phyloP scores from a whole-genome alignment of 2,888 invertebrate genomes.

The Phaonia tiefii region DNA sequence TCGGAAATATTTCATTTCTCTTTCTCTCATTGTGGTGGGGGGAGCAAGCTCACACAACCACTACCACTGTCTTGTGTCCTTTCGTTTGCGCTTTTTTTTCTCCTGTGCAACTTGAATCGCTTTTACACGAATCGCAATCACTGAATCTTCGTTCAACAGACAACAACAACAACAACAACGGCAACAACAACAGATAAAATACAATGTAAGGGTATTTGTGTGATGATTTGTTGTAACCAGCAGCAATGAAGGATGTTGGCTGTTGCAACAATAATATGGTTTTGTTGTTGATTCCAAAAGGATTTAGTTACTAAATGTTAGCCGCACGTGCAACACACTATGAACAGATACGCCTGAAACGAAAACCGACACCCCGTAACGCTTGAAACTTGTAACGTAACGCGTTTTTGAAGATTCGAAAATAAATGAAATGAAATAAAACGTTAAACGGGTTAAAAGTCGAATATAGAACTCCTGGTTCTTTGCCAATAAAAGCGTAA shows the following conservation, averaged over 20 bases:
- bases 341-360: constrained; percentile 57
- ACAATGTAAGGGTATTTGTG: constrained; percentile 26
- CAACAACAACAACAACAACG: constrained; percentile 55
- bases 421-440: too few species aligned
- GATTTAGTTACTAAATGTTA: constrained; percentile 77
- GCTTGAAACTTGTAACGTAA: neutral
- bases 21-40: constrained; percentile 54
- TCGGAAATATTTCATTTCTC: constrained; percentile 55
- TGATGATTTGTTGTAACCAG: neutral
- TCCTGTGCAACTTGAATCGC: constrained; percentile 10
- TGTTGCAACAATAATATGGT: constrained; percentile 33
- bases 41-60: constrained; percentile 17
- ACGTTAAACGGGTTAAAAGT: too few species aligned
- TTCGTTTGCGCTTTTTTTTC: constrained; percentile 17
- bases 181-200: constrained; percentile 37
- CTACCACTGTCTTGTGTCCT: constrained; percentile 34
- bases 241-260: neutral
- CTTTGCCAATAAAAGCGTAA: too few species aligned
- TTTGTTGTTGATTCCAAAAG: constrained; percentile 51
- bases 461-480: too few species aligned
- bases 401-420: too few species aligned
- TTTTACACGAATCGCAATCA: constrained; percentile 23
- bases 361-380: constrained; percentile 9
- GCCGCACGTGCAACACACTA: constrained; percentile 75
- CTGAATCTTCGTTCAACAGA: constrained; percentile 30